Conservation (phyloP, 2,888 invertebrate species). For the Eupithecia insigniata region DNA sequence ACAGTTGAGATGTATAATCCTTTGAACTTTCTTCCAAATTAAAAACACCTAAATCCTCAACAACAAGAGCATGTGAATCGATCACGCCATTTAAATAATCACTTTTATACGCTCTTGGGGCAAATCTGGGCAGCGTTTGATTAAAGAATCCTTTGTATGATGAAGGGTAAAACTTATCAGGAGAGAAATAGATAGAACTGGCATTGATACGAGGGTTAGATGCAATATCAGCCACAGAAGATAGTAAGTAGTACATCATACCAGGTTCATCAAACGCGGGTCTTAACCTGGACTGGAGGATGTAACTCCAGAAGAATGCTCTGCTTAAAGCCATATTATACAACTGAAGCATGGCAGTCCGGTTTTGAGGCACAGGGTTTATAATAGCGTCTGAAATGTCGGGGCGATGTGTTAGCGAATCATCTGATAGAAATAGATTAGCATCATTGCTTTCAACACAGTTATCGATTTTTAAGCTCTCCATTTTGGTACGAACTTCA, state of each 20-base stretch:
- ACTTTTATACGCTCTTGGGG: slow-evolving; percentile 94
- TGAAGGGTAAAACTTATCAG: slow-evolving; percentile 96
- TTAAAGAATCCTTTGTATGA: slow-evolving; percentile 98
- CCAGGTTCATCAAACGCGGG: slow-evolving; percentile 98
- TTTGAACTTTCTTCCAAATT: slow-evolving; percentile 90
- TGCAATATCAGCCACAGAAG: slow-evolving; percentile 97
- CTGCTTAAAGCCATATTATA: slow-evolving; percentile 98
- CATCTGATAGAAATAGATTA: slow-evolving; percentile 92
- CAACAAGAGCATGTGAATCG: slow-evolving; percentile 93
- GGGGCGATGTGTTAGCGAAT: slow-evolving; percentile 95
- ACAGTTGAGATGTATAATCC: slow-evolving; percentile 96
- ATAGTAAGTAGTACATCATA: slow-evolving; percentile 98
- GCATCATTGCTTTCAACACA: slow-evolving; percentile 90
- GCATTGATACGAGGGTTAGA: slow-evolving; percentile 96
- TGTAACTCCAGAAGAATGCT: slow-evolving; percentile 98
- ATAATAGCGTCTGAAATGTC: slow-evolving; percentile 97
- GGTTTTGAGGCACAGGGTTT: slow-evolving; percentile 96
- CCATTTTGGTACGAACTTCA: slow-evolving; percentile 92
- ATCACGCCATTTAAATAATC: slow-evolving; percentile 98
- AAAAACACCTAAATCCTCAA: slow-evolving; percentile 93
- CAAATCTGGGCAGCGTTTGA: slow-evolving; percentile 96
- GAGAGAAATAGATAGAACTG: slow-evolving; percentile 96
- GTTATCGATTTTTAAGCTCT: slow-evolving; percentile 93
- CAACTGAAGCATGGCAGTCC: slow-evolving; percentile 95
- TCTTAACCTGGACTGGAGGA: slow-evolving; percentile 94